Percentiles rank a stretch among this genome's conserved stretches.
Evolutionary conservation across 2,797 vertebrate species (phyloP).

Genomic region (Crenuchus spilurus): DNA sequence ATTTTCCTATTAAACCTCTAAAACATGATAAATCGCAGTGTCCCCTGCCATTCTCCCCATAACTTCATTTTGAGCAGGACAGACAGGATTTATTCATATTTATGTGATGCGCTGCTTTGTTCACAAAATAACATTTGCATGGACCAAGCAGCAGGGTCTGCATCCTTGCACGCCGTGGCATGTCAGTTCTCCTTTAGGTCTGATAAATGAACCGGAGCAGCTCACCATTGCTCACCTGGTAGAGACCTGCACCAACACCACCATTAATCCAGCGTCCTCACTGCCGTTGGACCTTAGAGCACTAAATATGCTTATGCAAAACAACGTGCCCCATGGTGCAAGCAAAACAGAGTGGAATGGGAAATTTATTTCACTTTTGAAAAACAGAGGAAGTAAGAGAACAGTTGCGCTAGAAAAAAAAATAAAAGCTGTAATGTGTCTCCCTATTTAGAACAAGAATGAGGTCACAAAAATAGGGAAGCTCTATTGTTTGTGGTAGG

Average conservation of each 20-base stretch:
- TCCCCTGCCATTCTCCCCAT: conserved; percentile 65
- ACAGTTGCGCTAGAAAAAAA: conserved; percentile 20
- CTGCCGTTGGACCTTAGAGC: conserved; percentile 37
- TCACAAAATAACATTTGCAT: conserved; percentile 58
- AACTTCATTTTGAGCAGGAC: conserved; percentile 68
- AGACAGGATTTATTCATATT: conserved; percentile 69
- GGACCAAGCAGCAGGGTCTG: conserved; percentile 46
- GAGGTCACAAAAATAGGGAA: conserved; percentile 1
- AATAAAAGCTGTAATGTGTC: neutral
- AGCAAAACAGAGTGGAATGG: conserved; percentile 37
- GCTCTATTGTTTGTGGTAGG: neutral
- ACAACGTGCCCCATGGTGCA: conserved; percentile 41
- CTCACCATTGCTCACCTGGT: conserved; percentile 59
- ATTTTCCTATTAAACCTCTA: conserved; percentile 60
- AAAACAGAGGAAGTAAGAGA: conserved; percentile 15
- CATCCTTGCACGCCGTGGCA: conserved; percentile 37
- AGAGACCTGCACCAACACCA: conserved; percentile 42
- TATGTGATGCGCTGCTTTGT: conserved; percentile 60
- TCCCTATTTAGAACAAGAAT: conserved; percentile 22
- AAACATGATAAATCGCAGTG: conserved; percentile 64
- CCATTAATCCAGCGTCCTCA: conserved; percentile 55
- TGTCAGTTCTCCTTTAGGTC: conserved; percentile 53
- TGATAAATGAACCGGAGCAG: conserved; percentile 59
- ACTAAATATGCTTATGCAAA: conserved; percentile 59
- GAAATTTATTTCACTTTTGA: conserved; percentile 38